phyloP scores from a whole-genome alignment of 2,888 invertebrate species.

The Lasioglossum zephyrum region DNA sequence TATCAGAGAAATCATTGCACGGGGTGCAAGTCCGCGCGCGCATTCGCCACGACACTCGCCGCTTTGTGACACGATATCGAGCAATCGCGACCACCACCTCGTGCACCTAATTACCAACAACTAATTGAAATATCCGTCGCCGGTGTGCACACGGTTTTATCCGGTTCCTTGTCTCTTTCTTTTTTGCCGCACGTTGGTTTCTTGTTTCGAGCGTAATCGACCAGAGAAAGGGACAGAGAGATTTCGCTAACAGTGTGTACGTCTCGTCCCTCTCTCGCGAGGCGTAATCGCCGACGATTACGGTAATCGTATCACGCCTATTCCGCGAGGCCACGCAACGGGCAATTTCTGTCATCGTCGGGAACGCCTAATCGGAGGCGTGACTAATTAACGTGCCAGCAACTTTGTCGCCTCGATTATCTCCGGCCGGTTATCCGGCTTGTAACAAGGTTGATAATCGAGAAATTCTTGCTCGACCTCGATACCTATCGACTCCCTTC shows the following conservation, averaged over 20 bases:
- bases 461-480: constrained; percentile 34
- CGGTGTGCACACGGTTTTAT: background rate
- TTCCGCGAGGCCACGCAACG: constrained; percentile 20
- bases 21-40: background rate
- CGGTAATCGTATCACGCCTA: constrained; percentile 40
- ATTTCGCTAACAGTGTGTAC: background rate
- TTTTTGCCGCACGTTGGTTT: background rate
- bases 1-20: constrained; percentile 20
- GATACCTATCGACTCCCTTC: constrained; percentile 26
- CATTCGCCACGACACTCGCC: background rate
- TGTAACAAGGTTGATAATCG: constrained; percentile 49
- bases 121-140: constrained; percentile 34
- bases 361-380: constrained; percentile 36
- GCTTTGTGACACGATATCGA: background rate
- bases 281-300: constrained; percentile 27
- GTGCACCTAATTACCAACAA: constrained; percentile 25
- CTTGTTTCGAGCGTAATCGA: background rate
- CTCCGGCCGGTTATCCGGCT: constrained; percentile 23
- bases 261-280: background rate
- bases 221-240: background rate
- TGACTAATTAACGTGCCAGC: constrained; percentile 52
- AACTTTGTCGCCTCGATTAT: constrained; percentile 45
- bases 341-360: constrained; percentile 22
- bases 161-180: background rate
- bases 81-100: constrained; percentile 15